Evolutionary conservation across 2,888 invertebrate genomes (phyloP).

Genomic region (Stenchaetothrips biformis): DNA sequence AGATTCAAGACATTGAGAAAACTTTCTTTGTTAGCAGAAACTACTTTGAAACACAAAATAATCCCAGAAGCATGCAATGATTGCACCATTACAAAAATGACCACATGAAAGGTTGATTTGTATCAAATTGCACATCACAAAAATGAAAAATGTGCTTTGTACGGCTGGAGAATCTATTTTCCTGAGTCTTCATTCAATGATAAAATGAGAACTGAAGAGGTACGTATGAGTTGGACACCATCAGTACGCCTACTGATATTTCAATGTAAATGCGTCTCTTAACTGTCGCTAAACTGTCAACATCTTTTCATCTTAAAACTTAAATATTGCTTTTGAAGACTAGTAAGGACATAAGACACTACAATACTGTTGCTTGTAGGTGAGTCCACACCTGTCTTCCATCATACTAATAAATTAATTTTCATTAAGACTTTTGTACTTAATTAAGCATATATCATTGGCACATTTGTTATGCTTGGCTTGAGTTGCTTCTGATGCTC

Average conservation of each 20-base stretch:
- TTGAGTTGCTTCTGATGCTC: constrained; percentile 13
- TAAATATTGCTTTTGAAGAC: constrained; percentile 23
- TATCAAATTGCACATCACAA: too few species aligned
- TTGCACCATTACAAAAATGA: too few species aligned
- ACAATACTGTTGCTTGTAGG: constrained; percentile 14
- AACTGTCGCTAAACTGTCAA: not conserved
- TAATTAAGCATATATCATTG: constrained; percentile 22
- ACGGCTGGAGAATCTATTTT: too few species aligned
- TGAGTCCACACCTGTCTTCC: constrained; percentile 15
- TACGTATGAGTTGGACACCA: not conserved
- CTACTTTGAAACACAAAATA: too few species aligned
- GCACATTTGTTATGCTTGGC: constrained; percentile 24
- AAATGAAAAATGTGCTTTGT: too few species aligned
- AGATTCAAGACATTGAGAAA: not conserved
- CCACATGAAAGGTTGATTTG: too few species aligned
- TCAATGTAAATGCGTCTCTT: constrained; percentile 10
- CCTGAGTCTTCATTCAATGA: too few species aligned
- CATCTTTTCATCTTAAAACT: not conserved
- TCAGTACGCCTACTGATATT: not conserved
- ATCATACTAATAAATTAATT: constrained; percentile 4
- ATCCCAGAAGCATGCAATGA: too few species aligned
- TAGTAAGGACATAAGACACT: constrained; percentile 8
- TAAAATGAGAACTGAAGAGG: not conserved
- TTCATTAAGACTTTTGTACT: constrained; percentile 23
- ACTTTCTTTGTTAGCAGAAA: not conserved